Base-by-base conservation (phyloP, 2,797 vertebrate species). In the Halcyon badia region DNA sequence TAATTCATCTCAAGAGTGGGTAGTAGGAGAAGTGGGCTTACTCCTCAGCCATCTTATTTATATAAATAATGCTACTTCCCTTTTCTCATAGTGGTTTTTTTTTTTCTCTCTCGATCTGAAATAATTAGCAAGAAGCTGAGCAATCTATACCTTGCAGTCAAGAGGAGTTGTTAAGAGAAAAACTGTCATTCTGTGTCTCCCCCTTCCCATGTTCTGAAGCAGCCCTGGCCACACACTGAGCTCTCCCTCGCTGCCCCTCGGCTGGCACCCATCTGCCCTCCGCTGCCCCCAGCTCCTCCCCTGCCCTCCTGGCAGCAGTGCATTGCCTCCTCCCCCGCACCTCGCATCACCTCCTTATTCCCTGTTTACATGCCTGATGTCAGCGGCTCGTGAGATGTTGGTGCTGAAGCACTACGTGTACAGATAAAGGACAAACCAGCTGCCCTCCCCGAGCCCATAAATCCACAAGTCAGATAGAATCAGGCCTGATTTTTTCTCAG, bases 21-120 rank as follows among this genome's bases (percentile, higher is more conserved):
- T 90, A 61, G 86, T 65, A 91, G 82, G 66, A 83, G 69, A 85
- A 78, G 76, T 78, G 62, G 76, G 62, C 65, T 93, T 92, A 79
- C 44, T 92, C 70, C 46, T 84, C 69, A 92, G n/a, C 44, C 7
- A 30, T 52, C 41, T 80, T 64, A 87, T 83, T 96, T 64, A 9
- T 66, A 44, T 75, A 72, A 89, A 92, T 84, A 82, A 82, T 79
- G 2, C 56, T 80, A 21, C 56, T 70, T 89, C 39, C 5, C 39
- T 95, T 77, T 90, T 66, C 39, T 73, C 13, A 8, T 9, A 2
- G 14, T 51, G 41, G 2, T 4, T 51, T 39, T 60, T 65, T 11
- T 58, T 68, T 22, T 58, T 65, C 6, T 41, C 61, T 21, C 30
- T 78, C 3, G 3, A 70, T 79, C 28, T 73, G 39, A 90, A 93